These are phyloP conservation scores for Periphyllus acericola DNA, from an alignment of 2,888 invertebrate genomes.

Conservation along the genomic window DNA sequence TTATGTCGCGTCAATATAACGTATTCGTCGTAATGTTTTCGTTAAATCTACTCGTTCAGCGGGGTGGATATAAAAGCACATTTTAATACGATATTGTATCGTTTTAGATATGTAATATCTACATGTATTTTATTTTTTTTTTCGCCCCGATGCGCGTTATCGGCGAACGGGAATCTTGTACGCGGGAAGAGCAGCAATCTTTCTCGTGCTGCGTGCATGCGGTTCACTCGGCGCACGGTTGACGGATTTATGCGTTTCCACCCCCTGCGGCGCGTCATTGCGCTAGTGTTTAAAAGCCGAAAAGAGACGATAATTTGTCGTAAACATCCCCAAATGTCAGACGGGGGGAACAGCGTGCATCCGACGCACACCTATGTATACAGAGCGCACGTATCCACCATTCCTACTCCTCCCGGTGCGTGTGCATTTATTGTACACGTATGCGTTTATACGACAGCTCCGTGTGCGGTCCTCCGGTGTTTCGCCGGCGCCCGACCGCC, in stretches of 20 bases:
- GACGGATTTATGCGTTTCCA: not conserved
- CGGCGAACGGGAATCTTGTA: not conserved
- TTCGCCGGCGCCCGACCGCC: slow-evolving; percentile 34
- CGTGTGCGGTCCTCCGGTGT: slow-evolving; percentile 36
- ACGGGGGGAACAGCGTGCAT: not conserved
- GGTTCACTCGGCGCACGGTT: not conserved
- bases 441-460: not conserved
- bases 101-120: too few relatives aligned
- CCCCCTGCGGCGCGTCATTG: not conserved
- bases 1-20: too few relatives aligned
- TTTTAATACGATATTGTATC: too few relatives aligned
- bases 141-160: not conserved
- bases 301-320: not conserved
- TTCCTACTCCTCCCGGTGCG: too few relatives aligned
- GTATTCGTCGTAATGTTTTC: too few relatives aligned
- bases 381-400: too few relatives aligned
- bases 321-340: not conserved
- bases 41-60: too few relatives aligned
- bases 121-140: too few relatives aligned
- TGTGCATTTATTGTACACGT: not conserved
- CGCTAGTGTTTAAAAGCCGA: not conserved
- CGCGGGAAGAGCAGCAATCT: not conserved
- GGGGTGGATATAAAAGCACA: too few relatives aligned
- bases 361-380: not conserved
- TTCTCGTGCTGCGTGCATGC: not conserved